These are phyloP conservation scores for Apteryx owenii DNA, from an alignment of 2,113 vertebrate genomes.

Conservation along the genomic window DNA sequence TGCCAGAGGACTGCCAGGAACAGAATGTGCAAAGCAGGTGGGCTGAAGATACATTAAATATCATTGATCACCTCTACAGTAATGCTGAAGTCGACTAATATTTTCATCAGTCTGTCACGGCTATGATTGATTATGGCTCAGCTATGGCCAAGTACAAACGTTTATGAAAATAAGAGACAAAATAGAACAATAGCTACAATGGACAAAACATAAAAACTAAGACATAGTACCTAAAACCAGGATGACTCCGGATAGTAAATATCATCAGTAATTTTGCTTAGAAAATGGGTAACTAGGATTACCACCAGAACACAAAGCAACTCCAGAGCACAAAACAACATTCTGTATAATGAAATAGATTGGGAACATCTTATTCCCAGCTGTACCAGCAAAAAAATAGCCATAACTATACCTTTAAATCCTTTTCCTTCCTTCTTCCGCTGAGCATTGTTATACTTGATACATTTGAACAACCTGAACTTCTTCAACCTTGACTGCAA, in stretches of 20 bases:
- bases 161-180: background rate
- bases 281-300: background rate
- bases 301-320: background rate
- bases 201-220: background rate
- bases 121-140: background rate
- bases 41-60: background rate
- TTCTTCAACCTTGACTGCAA: background rate
- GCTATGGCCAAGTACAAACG: background rate
- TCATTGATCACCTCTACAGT: background rate
- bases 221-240: background rate
- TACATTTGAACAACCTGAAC: background rate
- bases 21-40: background rate
- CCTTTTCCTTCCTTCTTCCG: background rate
- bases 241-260: background rate
- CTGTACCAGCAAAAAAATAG: background rate
- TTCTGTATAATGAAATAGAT: accelerated
- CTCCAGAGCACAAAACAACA: background rate
- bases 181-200: background rate
- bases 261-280: background rate
- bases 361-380: accelerated
- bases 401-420: background rate
- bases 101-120: background rate
- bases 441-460: background rate
- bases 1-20: background rate
- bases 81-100: constrained; percentile 6